Base-by-base conservation (phyloP, 2,888 invertebrate genomes). In the Chirona hameri region DNA sequence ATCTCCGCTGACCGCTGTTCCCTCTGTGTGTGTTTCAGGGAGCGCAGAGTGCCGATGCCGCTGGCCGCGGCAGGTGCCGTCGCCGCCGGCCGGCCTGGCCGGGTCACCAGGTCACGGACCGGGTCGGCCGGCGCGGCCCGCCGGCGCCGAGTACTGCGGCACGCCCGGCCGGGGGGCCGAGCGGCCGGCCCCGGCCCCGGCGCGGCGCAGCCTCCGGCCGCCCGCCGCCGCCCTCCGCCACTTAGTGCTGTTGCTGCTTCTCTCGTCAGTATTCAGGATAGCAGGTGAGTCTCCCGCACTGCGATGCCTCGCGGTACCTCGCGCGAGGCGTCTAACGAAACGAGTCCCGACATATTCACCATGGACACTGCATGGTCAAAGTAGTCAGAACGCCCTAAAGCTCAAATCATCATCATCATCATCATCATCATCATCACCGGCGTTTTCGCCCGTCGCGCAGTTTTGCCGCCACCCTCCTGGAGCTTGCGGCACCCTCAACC, bases 111-210 rank as follows among this genome's bases (percentile, higher is more conserved):
- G 72, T 27, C 72, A 72, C 72, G 72, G 72, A 15, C 72, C 72
- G 31, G 72, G 72, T 31, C 72, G 72, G 72, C 72, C 72, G 31
- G 72, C 72, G 72, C 72, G 31, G 72, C 72, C 72, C 5, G 72
- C 18, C 72, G 72, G 29, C 72, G 72, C 31, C 31, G 31, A 12
- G 31, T 69, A 2, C 72, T 4, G 31, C 31, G 72, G 31, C 31
- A 15, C 72, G 18, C 72, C 72, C 31, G 72, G 72, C 72, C 29
- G 18, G 72, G 31, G 18, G 29, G 72, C 72, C 72, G 31, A 24
- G n/a, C 27, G 69, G 31, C 18, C 72, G 18, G 18, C 31, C 31
- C 15, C 4, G 31, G 18, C 31, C 29, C 31, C 72, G 31, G 72
- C 72, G 29, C 24, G 60, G 5, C 60, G 60, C 15, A 1, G 18